Percentiles rank a stretch among this genome's conserved stretches.
Conservation (phyloP, 2,888 invertebrate species). For the Galeopsomyia nigrocyanea region DNA sequence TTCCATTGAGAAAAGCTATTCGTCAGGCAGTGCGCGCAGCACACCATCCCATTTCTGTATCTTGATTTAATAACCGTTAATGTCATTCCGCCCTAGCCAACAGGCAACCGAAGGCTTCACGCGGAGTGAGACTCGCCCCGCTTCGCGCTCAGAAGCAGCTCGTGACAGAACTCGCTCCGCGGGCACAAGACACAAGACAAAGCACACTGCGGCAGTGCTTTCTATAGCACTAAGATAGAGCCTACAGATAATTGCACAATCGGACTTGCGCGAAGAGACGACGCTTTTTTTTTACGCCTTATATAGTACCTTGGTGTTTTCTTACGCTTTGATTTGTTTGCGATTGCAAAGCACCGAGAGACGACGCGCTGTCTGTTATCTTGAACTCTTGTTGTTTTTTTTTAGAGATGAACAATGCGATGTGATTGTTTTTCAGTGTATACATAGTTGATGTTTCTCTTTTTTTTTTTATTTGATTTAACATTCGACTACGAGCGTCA, state of each 20-base stretch:
- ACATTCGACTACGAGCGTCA: too few species aligned
- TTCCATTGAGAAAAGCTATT: slow-evolving; percentile 23
- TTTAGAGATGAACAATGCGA: too few species aligned
- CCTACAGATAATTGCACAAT: slow-evolving; percentile 26
- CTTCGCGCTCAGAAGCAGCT: neutral
- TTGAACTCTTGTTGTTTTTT: too few species aligned
- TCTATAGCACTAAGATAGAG: slow-evolving; percentile 20
- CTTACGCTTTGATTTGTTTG: too few species aligned
- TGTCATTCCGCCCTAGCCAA: slow-evolving; percentile 54
- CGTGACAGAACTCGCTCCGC: slow-evolving; percentile 1
- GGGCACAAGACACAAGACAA: slow-evolving; percentile 8
- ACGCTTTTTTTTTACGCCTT: slow-evolving; percentile 16
- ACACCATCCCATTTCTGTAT: slow-evolving; percentile 46
- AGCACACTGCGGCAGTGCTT: neutral
- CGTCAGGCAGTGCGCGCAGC: slow-evolving; percentile 48
- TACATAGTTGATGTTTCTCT: too few species aligned
- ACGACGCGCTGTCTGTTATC: too few species aligned
- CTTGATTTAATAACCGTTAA: slow-evolving; percentile 63
- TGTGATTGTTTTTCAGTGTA: too few species aligned
- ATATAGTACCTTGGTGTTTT: too few species aligned
- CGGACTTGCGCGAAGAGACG: neutral
- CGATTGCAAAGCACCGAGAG: too few species aligned
- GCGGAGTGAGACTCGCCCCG: slow-evolving; percentile 8
- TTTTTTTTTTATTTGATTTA: too few species aligned
- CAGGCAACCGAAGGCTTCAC: slow-evolving; percentile 16